Evolutionary conservation across 2,888 invertebrate species (phyloP), one percentile per base, ranked within the genome.

Genomic region (Ptilodon capucinus): DNA sequence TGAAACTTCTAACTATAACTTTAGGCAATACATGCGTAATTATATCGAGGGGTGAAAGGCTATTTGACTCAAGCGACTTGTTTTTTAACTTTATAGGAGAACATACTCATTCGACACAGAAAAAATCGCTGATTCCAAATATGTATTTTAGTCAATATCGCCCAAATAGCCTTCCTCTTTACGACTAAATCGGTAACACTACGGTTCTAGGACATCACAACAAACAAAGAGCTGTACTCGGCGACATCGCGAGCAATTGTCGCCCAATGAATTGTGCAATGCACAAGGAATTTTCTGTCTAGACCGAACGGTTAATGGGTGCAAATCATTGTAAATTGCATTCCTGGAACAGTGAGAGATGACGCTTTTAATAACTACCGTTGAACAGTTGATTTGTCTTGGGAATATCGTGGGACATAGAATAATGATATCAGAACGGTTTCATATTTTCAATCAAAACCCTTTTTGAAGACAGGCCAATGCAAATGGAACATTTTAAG

Each of bases 241-340:
- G 58, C 54, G 46, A 55, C 47, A 51, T 44, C 43, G 46, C 47
- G 50, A 51, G 50, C 60, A 66, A 68, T 79, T 77, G 76, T 75
- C 71, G 56, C 64, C 68, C 72, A 40, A 75, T 74, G 76, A 76
- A 77, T 85, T 81, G 81, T 77, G 76, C 79, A 76, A 84, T 80
- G 76, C 74, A 62, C 76, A 68, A 74, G 80, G 84, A 86, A 87
- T 85, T 76, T 74, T 71, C 75, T 61, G 81, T 83, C 79, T 78
- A 82, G 84, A 85, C 81, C 60, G 52, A 58, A 62, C 61, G 65
- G 70, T 80, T 88, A 87, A 87, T 86, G 79, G 80, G 81, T 79
- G 80, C 82, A 84, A 84, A 88, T 87, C 81, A 87, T 87, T 85
- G 81, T 79, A 79, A 81, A 84, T 85, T 81, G 81, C 79, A 81